Evolutionary conservation across 2,888 invertebrate species (phyloP), one percentile per base, ranked within the genome.

Genomic region (Malthinus seriepunctatus): DNA sequence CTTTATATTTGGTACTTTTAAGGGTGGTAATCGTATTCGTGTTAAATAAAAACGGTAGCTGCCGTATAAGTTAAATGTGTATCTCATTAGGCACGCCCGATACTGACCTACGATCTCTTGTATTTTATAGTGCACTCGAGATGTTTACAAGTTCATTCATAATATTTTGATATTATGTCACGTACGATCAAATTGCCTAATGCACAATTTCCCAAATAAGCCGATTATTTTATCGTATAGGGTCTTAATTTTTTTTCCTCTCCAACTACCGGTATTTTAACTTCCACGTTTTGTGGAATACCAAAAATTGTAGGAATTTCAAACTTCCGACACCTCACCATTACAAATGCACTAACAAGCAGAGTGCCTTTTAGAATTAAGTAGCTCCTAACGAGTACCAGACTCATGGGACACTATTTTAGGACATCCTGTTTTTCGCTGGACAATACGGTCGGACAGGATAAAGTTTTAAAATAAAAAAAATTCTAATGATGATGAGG

Each of bases 21-120:
- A 51, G 60, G 32, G 8, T 31, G 35, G 50, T 15, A 42, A 50
- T 59, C 46, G 51, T 51, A 15, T 9, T 42, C n/a, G 9, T 4
- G 15, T n/a, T 23, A 7, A 42, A 15, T n/a, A 34, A 51, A 59
- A 58, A 55, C 52, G 53, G 56, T 50, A 56, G 42, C 44, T n/a
- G n/a, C n/a, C 46, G 55, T 35, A 51, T 39, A 45, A 47, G 54
- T 56, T 59, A 65, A 65, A 65, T 54, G 63, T 65, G 65, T 60
- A 56, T 62, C 63, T 65, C 65, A 63, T 65, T 65, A 65, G 60
- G 48, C 55, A 56, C 59, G 61, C 50, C 65, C 48, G 56, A 39
- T 50, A 52, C 60, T 65, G 65, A 63, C 63, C 65, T 65, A 59
- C 52, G 56, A 38, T 53, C 49, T 51, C 53, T 37, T 37, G 33